These are phyloP conservation scores for Subacronicta megacephala DNA, from an alignment of 2,888 invertebrate species.

Conservation along the genomic window DNA sequence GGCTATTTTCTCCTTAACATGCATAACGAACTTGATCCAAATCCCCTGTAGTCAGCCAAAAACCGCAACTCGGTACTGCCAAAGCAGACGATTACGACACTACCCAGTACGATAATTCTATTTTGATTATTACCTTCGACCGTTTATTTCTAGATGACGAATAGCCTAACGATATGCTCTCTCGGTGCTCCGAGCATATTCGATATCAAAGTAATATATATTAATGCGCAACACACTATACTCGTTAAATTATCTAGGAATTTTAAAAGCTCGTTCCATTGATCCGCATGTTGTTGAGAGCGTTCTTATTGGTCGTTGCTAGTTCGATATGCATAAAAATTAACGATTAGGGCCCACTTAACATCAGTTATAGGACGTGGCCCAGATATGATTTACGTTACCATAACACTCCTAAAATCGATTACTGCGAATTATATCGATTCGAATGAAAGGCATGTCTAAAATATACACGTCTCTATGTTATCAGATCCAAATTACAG, in stretches of 20 bases:
- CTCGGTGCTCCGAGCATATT: conserved; percentile 63
- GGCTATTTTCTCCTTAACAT: conserved; percentile 53
- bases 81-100: conserved; percentile 84
- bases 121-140: conserved; percentile 89
- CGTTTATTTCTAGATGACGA: conserved; percentile 88
- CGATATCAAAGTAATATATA: conserved; percentile 62
- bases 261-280: conserved; percentile 85
- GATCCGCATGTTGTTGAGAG: conserved; percentile 56
- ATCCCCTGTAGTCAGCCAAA: conserved; percentile 73
- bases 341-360: conserved; percentile 32
- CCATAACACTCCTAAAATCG: conserved; percentile 10
- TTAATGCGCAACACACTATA: conserved; percentile 62
- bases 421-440: not conserved
- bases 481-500: conserved; percentile 9
- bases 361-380: conserved; percentile 18
- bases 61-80: conserved; percentile 74
- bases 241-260: conserved; percentile 85
- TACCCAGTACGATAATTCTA: conserved; percentile 84
- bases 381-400: conserved; percentile 19
- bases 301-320: conserved; percentile 40
- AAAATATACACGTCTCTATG: not conserved
- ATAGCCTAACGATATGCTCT: conserved; percentile 76
- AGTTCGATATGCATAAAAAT: conserved; percentile 40
- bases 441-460: not conserved
- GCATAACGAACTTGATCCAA: conserved; percentile 63